phyloP scores from a whole-genome alignment of 2,888 invertebrate species.

The Xiphydria camelus region DNA sequence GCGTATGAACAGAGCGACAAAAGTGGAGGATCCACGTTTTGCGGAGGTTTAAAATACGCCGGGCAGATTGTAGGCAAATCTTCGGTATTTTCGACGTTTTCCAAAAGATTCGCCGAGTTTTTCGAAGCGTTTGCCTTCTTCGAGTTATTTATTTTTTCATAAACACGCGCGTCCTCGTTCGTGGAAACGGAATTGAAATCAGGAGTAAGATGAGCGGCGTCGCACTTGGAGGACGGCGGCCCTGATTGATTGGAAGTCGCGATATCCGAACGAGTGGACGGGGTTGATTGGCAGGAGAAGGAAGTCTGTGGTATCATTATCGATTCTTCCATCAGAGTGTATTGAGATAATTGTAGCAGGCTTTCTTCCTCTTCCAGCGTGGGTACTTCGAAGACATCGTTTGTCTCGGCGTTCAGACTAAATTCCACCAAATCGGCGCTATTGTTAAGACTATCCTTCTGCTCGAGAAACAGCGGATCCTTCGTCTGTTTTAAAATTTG shows the following conservation, averaged over 20 bases:
- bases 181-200: slow-evolving; percentile 16
- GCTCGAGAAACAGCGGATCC: slow-evolving; percentile 12
- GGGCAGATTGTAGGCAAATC: slow-evolving; percentile 3
- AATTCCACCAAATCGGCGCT: slow-evolving; percentile 18
- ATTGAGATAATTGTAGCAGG: slow-evolving; percentile 8
- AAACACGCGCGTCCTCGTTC: slow-evolving; percentile 19
- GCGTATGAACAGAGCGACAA: slow-evolving; percentile 7
- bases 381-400: slow-evolving; percentile 13
- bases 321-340: slow-evolving; percentile 10
- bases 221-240: slow-evolving; percentile 11
- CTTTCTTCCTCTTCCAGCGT: slow-evolving; percentile 12
- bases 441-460: slow-evolving; percentile 13
- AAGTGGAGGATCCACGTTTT: slow-evolving; percentile 13
- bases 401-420: slow-evolving; percentile 13
- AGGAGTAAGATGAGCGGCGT: slow-evolving; percentile 10
- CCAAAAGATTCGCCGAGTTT: too few species aligned
- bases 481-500: slow-evolving; percentile 7
- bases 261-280: slow-evolving; percentile 16
- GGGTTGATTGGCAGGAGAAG: slow-evolving; percentile 8
- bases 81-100: too few species aligned
- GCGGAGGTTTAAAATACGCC: slow-evolving; percentile 11
- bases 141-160: slow-evolving; percentile 17
- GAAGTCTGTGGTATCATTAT: slow-evolving; percentile 14
- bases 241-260: slow-evolving; percentile 14
- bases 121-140: too few species aligned